Percentiles rank a stretch among this genome's conserved stretches.
Conservation (phyloP, 92 coral and sea anemone genomes). For the Pocillopora grandis region DNA sequence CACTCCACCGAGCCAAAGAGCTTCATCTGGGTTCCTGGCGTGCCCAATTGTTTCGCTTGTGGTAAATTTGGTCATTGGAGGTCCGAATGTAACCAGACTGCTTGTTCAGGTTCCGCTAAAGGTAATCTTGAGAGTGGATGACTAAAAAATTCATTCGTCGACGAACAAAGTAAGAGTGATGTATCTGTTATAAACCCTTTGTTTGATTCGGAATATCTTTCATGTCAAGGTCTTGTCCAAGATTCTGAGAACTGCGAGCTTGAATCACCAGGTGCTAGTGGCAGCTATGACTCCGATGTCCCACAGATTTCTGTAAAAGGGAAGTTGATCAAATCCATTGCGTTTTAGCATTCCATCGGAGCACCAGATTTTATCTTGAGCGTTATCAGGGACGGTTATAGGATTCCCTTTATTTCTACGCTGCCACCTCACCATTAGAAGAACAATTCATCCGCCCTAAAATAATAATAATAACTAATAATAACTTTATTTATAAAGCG, state of each 20-base stretch:
- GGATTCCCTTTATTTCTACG: constrained; percentile 28
- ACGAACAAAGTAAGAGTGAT: background rate
- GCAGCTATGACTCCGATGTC: background rate
- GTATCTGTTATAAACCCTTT: background rate
- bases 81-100: background rate
- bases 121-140: background rate
- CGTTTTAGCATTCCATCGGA: constrained; percentile 18
- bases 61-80: constrained; percentile 15
- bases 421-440: constrained; percentile 9
- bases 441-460: constrained; percentile 41
- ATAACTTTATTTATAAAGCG: no score
- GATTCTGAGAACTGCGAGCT: no score
- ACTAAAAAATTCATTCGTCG: background rate
- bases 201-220: background rate
- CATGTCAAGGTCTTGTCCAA: no score
- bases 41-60: no score
- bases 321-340: constrained; percentile 26
- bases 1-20: no score
- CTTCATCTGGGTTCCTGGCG: no score
- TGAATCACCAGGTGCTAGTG: no score
- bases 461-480: background rate
- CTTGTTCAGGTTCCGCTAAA: background rate
- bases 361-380: constrained; percentile 49
- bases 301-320: constrained; percentile 35
- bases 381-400: background rate